Base-by-base conservation (phyloP, 2,888 invertebrate species). In the Sphaeridia pumilis region DNA sequence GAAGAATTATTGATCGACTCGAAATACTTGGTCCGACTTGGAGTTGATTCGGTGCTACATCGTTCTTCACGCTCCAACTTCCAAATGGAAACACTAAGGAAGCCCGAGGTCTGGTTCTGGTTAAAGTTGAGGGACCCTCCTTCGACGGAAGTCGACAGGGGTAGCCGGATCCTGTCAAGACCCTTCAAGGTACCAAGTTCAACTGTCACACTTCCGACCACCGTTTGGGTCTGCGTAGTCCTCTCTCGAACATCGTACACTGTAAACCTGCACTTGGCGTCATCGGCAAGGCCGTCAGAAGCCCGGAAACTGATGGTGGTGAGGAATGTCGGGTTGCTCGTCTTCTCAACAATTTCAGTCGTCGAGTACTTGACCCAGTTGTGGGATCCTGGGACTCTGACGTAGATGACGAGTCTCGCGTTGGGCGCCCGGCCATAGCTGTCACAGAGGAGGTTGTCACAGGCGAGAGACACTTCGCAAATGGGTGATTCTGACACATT, bases 401-500 rank as follows among this genome's bases (percentile, higher is more conserved):
- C 69, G 44, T 65, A 64, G 47, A 61, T 54, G 5, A 63, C 79
- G 51, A 87, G 75, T 47, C 83, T 78, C 0, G 92, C 83, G 69
- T 87, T 89, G 1, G 93, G 93, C 1, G 87, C 79, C 47, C 82
- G 76, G 1, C 90, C 92, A 68, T 86, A 82, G 4, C 82, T 81
- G 72, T 90, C 89, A 72, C 87, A 85, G 24, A 88, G 75, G 53
- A 94, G 75, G 71, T 88, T 90, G 75, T 90, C 89, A 75, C 93
- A 93, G 27, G 87, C 84, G 66, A 88, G 73, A 48, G 84, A 87
- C 64, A 89, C 76, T 72, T 90, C 89, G 68, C 88, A 87, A 38
- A 88, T 73, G 34, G 89, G 88, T 64, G 87, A 78, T 70, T 87
- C 87, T 55, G 82, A 79, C 62, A 87, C 80, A 75, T 88, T 88